Base-by-base conservation (phyloP, 2,113 vertebrate species). In the Cyprichromis sp. region DNA sequence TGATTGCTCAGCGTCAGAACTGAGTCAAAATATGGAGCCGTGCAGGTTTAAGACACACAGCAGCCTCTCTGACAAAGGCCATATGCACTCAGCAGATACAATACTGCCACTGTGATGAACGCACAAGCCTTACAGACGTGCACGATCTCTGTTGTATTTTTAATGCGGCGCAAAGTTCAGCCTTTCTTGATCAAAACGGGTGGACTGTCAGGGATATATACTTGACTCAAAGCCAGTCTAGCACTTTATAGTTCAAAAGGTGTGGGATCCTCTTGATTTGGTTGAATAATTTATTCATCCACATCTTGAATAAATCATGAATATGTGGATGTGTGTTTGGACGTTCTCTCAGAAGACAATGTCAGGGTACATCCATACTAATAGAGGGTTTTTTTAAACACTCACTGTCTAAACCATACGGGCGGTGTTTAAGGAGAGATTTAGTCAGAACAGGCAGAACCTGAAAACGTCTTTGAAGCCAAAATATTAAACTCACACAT, bases 291-390 rank as follows among this genome's bases (percentile, higher is more conserved):
- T 88, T 87, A 94, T 90, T 91, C 80, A 87, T 87, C 16, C 50
- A 19, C 9, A 12, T 47, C 47, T 14, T 26, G 14, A 50, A 87
- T 68, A 80, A 47, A 38, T 59, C 76, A 90, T 94, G 71, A 94
- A 92, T 89, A 91, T 87, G 87, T 61, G 85, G 84, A 89, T 76
- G 85, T 87, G 53, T 61, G 84, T 86, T 86, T 89, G 76, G 66
- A 86, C 26, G n/a, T n/a, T 61, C 38, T 66, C 73, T 83, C 79
- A 53, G 42, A 81, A 86, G 86, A 86, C 80, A 80, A 68, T 71
- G 66, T 81, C 45, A 68, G 38, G 6, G 42, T 78, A 78, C 26
- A 52, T 9, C 73, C 26, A 52, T 52, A 78, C 3, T 52, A 34
- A 78, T 78, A 78, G 3, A 31, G 21, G 0, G 1, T 47, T 47